phyloP scores from a whole-genome alignment of 2,797 vertebrate genomes.

The Rhinichthys osculus region DNA sequence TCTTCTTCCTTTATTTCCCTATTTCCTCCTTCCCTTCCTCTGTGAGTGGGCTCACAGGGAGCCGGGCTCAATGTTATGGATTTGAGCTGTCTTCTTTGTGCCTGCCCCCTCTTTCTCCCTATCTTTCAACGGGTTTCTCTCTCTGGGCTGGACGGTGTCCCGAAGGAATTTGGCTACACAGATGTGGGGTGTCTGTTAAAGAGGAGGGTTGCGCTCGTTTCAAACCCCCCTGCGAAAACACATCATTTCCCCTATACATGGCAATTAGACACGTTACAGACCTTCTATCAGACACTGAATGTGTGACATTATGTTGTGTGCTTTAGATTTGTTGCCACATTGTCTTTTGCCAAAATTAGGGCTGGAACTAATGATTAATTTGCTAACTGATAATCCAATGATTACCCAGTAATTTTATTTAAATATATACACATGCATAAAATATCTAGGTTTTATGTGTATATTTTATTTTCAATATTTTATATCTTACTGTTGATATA shows the following conservation, averaged over 20 bases:
- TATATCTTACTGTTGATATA: not conserved
- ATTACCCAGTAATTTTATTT: not conserved
- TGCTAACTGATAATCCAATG: slow-evolving; percentile 27
- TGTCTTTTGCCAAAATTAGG: not conserved
- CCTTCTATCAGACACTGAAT: slow-evolving; percentile 27
- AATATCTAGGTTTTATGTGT: not conserved
- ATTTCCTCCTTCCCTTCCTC: slow-evolving; percentile 25
- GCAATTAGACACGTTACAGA: slow-evolving; percentile 21
- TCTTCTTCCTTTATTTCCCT: slow-evolving; percentile 34
- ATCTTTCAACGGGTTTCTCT: slow-evolving; percentile 23
- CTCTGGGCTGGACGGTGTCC: slow-evolving; percentile 40
- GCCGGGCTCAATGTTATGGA: slow-evolving; percentile 19
- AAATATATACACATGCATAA: not conserved
- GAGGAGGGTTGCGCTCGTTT: slow-evolving; percentile 17
- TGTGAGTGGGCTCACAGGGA: slow-evolving; percentile 37
- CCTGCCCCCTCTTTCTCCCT: slow-evolving; percentile 23
- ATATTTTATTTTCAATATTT: not conserved
- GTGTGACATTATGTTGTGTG: not conserved
- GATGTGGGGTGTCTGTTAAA: slow-evolving; percentile 49
- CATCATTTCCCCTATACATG: slow-evolving; percentile 21
- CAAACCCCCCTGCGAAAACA: not conserved
- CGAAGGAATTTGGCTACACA: slow-evolving; percentile 45
- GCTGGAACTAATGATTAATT: slow-evolving; percentile 26
- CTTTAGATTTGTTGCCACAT: not conserved
- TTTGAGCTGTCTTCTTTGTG: slow-evolving; percentile 39